Evolutionary conservation across 1,140 invertebrate species (phyloP), one percentile per base, ranked within the genome.

Genomic region (Drosophila lacertosa): DNA sequence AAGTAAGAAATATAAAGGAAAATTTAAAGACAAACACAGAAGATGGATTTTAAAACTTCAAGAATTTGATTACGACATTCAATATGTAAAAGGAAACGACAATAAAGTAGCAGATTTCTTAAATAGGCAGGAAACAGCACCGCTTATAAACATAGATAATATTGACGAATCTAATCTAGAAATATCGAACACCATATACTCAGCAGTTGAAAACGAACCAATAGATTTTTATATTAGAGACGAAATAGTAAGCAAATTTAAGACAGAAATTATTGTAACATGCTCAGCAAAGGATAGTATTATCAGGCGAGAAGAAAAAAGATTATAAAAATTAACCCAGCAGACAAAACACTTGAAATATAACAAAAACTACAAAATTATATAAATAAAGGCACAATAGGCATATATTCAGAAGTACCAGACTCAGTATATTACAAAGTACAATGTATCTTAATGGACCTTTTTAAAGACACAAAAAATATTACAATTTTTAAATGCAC

Each of bases 61-160:
- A 0, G 24, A 47, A 6, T 42, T 42, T 3, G 15, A 42, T 6
- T 42, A 26, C 29, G 24, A 26, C 1, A 29, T 47, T 13, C 5
- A 2, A 47, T 47, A 47, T 26, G 3, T 47, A 20, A 47, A 47
- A 13, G 39, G 16, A 6, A 16, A 42, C 18, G 39, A 42, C 9
- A 42, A 42, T 42, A 29, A 29, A 47, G 44, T 22, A 45, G 42
- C 42, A 22, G 42, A 45, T 11, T 45, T 45, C 11, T 45, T 45
- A 22, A 45, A 11, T 16, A 47, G 22, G 29, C 24, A 47, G 44
- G 20, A 47, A 45, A 26, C 44, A 29, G 20, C 44, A 3, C 11
- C 13, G 3, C 24, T 47, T 11, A 47, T 29, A 26, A 47, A 29
- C 11, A 26, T 3, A 33, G 9, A 32, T 2, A 47, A 15, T 29